These are phyloP conservation scores for Drosophila anomalata DNA, from an alignment of 2,888 invertebrate species.

Conservation along the genomic window DNA sequence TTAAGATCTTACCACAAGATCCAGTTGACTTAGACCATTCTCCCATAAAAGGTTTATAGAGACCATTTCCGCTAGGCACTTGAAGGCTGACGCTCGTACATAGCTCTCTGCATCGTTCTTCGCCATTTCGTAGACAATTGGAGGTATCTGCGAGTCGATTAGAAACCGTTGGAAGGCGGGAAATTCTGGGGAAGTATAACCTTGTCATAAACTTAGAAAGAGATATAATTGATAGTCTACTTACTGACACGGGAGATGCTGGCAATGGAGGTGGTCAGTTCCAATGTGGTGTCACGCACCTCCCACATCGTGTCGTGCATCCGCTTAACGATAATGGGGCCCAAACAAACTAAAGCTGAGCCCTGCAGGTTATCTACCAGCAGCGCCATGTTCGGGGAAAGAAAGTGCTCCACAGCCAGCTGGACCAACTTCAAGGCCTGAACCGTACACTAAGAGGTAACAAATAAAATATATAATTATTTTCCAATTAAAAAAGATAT, in stretches of 20 bases:
- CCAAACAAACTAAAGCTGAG: slow-evolving; percentile 87
- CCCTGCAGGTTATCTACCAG: slow-evolving; percentile 88
- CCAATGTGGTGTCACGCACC: slow-evolving; percentile 90
- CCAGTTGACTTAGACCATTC: slow-evolving; percentile 85
- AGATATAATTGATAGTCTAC: slow-evolving; percentile 57
- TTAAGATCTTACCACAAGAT: slow-evolving; percentile 86
- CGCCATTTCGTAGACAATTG: slow-evolving; percentile 87
- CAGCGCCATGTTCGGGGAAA: slow-evolving; percentile 90
- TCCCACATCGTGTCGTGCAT: slow-evolving; percentile 91
- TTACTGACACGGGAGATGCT: slow-evolving; percentile 89
- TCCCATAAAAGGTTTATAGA: slow-evolving; percentile 89
- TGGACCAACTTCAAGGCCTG: slow-evolving; percentile 89
- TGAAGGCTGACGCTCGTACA: slow-evolving; percentile 90
- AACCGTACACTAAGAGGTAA: slow-evolving; percentile 87
- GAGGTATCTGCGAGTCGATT: slow-evolving; percentile 87
- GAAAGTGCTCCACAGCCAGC: slow-evolving; percentile 89
- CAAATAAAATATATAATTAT: neutral
- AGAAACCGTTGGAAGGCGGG: slow-evolving; percentile 91
- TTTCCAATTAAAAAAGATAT: neutral
- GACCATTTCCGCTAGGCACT: slow-evolving; percentile 88
- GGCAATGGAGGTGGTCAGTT: slow-evolving; percentile 89
- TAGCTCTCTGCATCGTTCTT: slow-evolving; percentile 89
- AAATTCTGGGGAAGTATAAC: slow-evolving; percentile 86
- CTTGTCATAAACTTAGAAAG: neutral
- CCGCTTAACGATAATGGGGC: slow-evolving; percentile 88